phyloP scores from a whole-genome alignment of 2,888 invertebrate species.

The Plebejus anna region DNA sequence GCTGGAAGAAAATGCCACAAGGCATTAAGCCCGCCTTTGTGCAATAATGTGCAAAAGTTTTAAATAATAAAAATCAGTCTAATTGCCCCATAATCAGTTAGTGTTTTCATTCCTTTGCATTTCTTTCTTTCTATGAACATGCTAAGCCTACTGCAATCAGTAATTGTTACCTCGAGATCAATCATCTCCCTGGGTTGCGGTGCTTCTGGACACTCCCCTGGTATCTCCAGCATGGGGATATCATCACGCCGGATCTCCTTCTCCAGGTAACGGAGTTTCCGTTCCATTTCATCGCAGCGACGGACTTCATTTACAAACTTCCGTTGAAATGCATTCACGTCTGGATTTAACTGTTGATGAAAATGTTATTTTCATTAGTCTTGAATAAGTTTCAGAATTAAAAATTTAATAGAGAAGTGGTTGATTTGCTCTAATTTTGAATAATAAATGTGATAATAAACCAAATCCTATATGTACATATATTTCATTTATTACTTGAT shows the following conservation, averaged over 20 bases:
- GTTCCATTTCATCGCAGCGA: slow-evolving; percentile 97
- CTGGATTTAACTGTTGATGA: slow-evolving; percentile 86
- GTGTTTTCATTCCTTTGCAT: too few relatives aligned
- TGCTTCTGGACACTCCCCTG: slow-evolving; percentile 99
- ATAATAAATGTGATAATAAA: too few relatives aligned
- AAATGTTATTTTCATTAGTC: background rate
- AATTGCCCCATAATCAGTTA: background rate
- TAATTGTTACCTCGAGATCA: slow-evolving; percentile 90
- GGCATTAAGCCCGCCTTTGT: too few relatives aligned
- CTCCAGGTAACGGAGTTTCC: slow-evolving; percentile 96
- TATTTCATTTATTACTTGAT: too few relatives aligned
- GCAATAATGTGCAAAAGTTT: too few relatives aligned
- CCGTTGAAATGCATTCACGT: slow-evolving; percentile 93
- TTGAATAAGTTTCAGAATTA: too few relatives aligned
- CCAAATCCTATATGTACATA: too few relatives aligned
- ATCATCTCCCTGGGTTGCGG: slow-evolving; percentile 99
- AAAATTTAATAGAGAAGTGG: too few relatives aligned
- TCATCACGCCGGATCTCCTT: slow-evolving; percentile 98
- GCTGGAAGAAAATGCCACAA: too few relatives aligned
- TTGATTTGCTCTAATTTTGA: too few relatives aligned
- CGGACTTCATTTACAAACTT: slow-evolving; percentile 96
- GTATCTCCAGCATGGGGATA: slow-evolving; percentile 97
- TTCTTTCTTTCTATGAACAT: too few relatives aligned
- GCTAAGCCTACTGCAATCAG: background rate
- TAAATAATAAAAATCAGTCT: too few relatives aligned